Evolutionary conservation across 2,888 invertebrate species (phyloP), one percentile per base, ranked within the genome.

Genomic region (Teinopalpus imperialis): DNA sequence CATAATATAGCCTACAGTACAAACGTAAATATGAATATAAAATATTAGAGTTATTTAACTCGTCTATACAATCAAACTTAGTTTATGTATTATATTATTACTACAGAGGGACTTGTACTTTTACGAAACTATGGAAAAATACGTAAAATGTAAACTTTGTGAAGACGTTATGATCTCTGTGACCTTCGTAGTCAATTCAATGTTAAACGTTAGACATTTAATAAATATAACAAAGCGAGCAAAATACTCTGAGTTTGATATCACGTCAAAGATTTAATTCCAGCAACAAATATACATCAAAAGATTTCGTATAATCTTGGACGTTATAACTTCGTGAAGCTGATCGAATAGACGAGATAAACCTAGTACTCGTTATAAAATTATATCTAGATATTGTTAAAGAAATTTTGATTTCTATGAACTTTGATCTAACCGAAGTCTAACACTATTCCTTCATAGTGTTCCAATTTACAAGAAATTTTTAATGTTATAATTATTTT

Each of bases 331-430:
- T 31, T 37, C 24, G 18, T n/a, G 37, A 36, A 26, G 42, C n/a
- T 12, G 37, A 44, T 44, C 37, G 16, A 9, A 27, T 20, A 32
- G 34, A 35, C 34, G 8, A 2, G 34, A 21, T 6, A 18, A 43
- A 35, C 21, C 35, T 43, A 13, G 43, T 13, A 16, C 43, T 34
- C 26, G 21, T 27, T 34, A 20, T 34, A 35, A 29, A 35, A 35
- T 21, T 21, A 14, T 30, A 26, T 32, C 32, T 18, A 5, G 24
- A 16, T 13, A 43, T 29, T 1, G n/a, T 32, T 32, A 8, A 39
- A 39, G 10, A 7, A 13, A 12, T 29, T 39, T 13, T 9, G 7
- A 39, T 39, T 39, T 39, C 20, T n/a, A n/a, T n/a, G n/a, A n/a
- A n/a, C n/a, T n/a, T n/a, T n/a, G n/a, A n/a, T n/a, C n/a, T n/a